Conservation (phyloP, 2,113 vertebrate genomes). For the Ovis canadensis region DNA sequence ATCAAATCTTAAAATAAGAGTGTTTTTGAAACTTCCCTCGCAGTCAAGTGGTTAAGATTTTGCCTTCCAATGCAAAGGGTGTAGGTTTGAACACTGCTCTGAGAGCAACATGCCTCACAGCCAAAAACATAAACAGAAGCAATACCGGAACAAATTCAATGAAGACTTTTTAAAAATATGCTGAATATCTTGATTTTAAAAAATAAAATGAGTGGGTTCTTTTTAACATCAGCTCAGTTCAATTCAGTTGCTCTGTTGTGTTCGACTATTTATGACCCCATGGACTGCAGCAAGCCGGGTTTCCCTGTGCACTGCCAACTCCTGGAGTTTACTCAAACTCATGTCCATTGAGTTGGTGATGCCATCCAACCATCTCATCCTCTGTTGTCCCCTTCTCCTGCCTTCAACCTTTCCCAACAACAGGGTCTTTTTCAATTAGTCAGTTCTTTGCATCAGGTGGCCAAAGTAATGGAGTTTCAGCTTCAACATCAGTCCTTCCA, state of each 20-base stretch:
- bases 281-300: rapidly evolving
- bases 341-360: neutral
- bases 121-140: neutral
- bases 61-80: neutral
- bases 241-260: neutral
- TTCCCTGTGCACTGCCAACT: neutral
- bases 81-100: neutral
- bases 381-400: neutral
- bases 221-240: neutral
- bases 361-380: neutral
- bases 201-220: neutral
- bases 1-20: neutral
- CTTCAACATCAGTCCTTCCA: neutral
- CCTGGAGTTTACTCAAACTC: neutral
- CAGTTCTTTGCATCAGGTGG: neutral
- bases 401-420: neutral
- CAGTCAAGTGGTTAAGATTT: neutral
- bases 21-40: neutral
- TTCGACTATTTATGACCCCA: neutral
- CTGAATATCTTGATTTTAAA: neutral
- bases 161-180: neutral
- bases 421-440: neutral
- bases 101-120: neutral
- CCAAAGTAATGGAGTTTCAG: neutral
- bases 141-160: neutral